Base-by-base conservation (phyloP, 2,113 vertebrate species). In the Protobothrops flavoviridis region DNA sequence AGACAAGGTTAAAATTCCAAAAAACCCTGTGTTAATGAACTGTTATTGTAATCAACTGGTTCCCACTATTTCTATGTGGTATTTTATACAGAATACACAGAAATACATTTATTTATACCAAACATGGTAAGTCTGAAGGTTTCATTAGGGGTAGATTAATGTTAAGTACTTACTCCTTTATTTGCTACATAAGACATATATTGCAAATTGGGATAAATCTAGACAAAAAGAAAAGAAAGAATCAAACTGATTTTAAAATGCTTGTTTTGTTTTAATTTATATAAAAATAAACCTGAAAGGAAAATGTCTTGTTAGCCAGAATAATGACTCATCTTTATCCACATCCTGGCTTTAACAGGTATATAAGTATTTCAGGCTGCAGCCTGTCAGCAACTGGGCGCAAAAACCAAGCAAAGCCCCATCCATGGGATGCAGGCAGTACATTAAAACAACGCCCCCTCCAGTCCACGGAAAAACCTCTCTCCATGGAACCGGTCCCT, bases 161-260 rank as follows among this genome's bases (percentile, higher is more conserved):
- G 11, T 52, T 74, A 92, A 59, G 85, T 92, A 95, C 91, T 97
- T 95, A 97, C 87, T 90, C 92, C 45, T 93, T 97, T 94, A 23
- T 96, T 97, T 95, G 55, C 85, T 94, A 88, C 59, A 39, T 95
- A 97, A 33, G 95, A 93, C 95, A 96, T 88, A 20, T 97, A 92
- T 96, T 95, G 94, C 88, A 97, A 85, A 88, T 94, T 93, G 90
- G 93, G 57, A 21, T 94, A 96, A 93, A 97, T 48, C 94, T 96
- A 96, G 50, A 94, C 74, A 96, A 91, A 95, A 43, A 43, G 95
- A 92, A 26, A 95, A 93, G 39, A 64, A 91, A 89, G 92, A 33
- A 91, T 89, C 86, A 94, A 94, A 93, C 95, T 87, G 4, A 45
- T 64, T 95, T 96, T 94, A 94, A 39, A 29, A 91, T 53, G 94